Conservation (phyloP, 2,113 vertebrate genomes). For the Dunckerocampus dactyliophorus region DNA sequence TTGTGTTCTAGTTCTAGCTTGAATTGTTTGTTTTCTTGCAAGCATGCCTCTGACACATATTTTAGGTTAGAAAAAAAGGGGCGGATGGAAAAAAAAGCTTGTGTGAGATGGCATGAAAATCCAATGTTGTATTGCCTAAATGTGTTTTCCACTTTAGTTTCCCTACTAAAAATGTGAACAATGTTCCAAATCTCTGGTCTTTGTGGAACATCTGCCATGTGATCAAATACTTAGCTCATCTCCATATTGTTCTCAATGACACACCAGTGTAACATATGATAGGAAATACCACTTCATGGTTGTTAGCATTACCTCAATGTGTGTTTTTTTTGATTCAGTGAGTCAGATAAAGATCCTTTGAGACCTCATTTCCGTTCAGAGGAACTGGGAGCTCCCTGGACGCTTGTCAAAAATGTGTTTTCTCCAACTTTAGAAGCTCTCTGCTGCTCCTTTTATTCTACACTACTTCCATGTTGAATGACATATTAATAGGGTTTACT, state of each 20-base stretch:
- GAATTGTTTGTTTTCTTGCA: too few relatives aligned
- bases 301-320: slow-evolving; percentile 3
- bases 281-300: slow-evolving; percentile 28
- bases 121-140: background rate
- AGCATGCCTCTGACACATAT: too few relatives aligned
- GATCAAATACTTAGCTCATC: slow-evolving; percentile 15
- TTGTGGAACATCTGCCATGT: slow-evolving; percentile 4
- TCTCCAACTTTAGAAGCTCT: slow-evolving; percentile 2
- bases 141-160: slow-evolving; percentile 4
- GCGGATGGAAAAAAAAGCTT: background rate
- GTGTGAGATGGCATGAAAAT: slow-evolving; percentile 15
- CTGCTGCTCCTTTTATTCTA: background rate
- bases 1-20: too few relatives aligned
- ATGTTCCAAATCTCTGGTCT: slow-evolving; percentile 27
- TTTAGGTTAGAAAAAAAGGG: too few relatives aligned
- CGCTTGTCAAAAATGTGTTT: slow-evolving; percentile 44
- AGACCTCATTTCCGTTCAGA: slow-evolving; percentile 58
- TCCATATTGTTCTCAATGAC: slow-evolving; percentile 10
- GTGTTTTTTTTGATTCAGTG: slow-evolving; percentile 22
- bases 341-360: slow-evolving; percentile 41
- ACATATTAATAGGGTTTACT: slow-evolving; percentile 20
- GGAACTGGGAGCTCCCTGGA: slow-evolving; percentile 52
- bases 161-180: slow-evolving; percentile 1
- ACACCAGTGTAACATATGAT: slow-evolving; percentile 11
- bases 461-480: slow-evolving; percentile 1